Evolutionary conservation across 2,113 vertebrate genomes (phyloP).

Genomic region (Plecotus auritus): DNA sequence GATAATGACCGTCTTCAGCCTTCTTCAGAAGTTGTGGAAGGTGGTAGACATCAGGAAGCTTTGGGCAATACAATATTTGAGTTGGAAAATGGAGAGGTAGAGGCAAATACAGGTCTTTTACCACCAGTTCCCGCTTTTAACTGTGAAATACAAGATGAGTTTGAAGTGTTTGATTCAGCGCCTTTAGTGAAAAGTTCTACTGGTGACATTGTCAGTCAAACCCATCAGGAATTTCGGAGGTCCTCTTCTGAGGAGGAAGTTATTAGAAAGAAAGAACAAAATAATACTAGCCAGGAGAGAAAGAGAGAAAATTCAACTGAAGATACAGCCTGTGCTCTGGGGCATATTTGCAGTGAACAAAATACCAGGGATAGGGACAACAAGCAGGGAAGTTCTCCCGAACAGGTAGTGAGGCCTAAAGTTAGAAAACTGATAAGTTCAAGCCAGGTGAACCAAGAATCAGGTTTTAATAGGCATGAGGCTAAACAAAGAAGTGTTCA

Average conservation of each 20-base stretch:
- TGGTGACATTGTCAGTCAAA: constrained; percentile 39
- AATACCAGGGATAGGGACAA: constrained; percentile 26
- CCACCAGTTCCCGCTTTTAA: constrained; percentile 41
- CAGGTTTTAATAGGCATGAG: constrained; percentile 46
- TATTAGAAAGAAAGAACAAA: constrained; percentile 11
- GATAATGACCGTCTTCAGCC: constrained; percentile 58
- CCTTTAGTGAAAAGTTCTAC: constrained; percentile 49
- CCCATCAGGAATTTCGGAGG: constrained; percentile 24
- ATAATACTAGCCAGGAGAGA: constrained; percentile 26
- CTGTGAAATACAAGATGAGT: constrained; percentile 45
- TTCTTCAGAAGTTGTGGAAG: constrained; percentile 54
- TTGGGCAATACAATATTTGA: constrained; percentile 71
- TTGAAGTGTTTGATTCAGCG: constrained; percentile 66
- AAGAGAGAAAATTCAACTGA: constrained; percentile 11
- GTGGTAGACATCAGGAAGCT: constrained; percentile 59
- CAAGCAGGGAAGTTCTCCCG: constrained; percentile 66
- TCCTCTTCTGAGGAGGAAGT: constrained; percentile 61
- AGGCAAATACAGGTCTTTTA: constrained; percentile 59
- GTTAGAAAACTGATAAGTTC: constrained; percentile 78
- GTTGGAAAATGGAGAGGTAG: constrained; percentile 68
- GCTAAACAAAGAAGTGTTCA: constrained; percentile 65
- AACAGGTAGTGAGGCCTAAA: constrained; percentile 89
- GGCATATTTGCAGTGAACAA: constrained; percentile 47
- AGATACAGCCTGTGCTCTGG: not conserved
- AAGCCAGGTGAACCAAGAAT: constrained; percentile 68